A percentile compares a stretch with the other conserved stretches of the same genome.
Conservation (phyloP, 2,797 vertebrate species). For the Argya squamiceps region DNA sequence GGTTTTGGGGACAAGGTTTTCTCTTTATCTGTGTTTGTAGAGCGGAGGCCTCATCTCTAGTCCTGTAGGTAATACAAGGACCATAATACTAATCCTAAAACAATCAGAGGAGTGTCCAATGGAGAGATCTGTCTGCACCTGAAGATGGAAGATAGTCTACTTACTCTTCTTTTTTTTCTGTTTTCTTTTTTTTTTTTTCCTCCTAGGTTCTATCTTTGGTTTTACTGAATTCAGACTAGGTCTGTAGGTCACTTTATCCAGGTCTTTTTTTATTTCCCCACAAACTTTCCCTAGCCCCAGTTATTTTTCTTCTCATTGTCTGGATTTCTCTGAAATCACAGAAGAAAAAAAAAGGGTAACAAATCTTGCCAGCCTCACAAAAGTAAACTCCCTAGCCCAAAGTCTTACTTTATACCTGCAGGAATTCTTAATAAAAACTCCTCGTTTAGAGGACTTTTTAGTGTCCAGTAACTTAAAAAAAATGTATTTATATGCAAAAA, state of each 20-base stretch:
- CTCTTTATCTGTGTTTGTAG: conserved; percentile 30
- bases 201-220: not conserved
- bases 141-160: not conserved
- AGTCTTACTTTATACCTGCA: not conserved
- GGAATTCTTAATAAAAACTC: not conserved
- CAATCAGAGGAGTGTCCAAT: not conserved
- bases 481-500: not conserved
- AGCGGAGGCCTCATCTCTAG: conserved; percentile 21
- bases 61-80: conserved; percentile 45
- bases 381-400: not conserved
- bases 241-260: not conserved
- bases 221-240: not conserved
- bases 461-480: not conserved
- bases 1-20: conserved; percentile 39
- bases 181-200: not conserved
- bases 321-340: not conserved
- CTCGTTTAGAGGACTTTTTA: not conserved
- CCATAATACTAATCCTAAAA: conserved; percentile 60
- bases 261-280: fast-evolving
- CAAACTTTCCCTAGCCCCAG: not conserved
- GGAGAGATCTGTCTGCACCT: conserved; percentile 24
- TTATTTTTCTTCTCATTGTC: not conserved
- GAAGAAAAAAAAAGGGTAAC: not conserved
- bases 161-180: not conserved
- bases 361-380: not conserved